Evolutionary conservation across 2,113 vertebrate species (phyloP).

Genomic region (Lagopus muta): DNA sequence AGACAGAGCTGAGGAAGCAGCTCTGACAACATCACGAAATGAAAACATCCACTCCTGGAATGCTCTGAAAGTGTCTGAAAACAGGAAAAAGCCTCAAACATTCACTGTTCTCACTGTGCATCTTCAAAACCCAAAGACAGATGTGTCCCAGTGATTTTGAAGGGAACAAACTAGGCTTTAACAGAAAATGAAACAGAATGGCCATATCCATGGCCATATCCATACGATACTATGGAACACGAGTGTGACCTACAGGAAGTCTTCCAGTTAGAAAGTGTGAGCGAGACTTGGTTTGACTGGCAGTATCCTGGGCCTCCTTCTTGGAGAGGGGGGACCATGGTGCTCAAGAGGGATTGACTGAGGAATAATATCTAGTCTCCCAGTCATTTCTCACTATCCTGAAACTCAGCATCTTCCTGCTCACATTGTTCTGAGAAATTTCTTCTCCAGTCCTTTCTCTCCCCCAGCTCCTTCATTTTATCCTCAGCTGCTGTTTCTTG

Average conservation of each 20-base stretch:
- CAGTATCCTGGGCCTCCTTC: not conserved
- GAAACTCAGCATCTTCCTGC: not conserved
- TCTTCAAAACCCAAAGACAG: not conserved
- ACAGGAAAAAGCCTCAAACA: not conserved
- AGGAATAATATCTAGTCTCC: fast-evolving
- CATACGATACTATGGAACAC: not conserved
- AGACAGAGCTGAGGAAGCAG: not conserved
- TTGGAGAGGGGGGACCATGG: not conserved
- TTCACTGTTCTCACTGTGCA: not conserved
- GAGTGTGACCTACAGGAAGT: not conserved
- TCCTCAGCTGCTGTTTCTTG: not conserved
- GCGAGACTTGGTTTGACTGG: not conserved
- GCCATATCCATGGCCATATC: not conserved
- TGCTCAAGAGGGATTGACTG: not conserved
- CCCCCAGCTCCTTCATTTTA: not conserved
- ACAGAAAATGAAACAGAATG: not conserved
- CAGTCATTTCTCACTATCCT: not conserved
- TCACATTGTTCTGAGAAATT: not conserved
- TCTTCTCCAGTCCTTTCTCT: not conserved
- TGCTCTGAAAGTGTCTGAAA: not conserved
- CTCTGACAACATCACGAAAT: not conserved
- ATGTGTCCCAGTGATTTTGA: not conserved
- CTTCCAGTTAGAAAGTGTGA: not conserved
- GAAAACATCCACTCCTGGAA: not conserved
- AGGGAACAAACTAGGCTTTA: not conserved